Conservation (phyloP, 2,888 invertebrate species). For the Diaperis boleti region DNA sequence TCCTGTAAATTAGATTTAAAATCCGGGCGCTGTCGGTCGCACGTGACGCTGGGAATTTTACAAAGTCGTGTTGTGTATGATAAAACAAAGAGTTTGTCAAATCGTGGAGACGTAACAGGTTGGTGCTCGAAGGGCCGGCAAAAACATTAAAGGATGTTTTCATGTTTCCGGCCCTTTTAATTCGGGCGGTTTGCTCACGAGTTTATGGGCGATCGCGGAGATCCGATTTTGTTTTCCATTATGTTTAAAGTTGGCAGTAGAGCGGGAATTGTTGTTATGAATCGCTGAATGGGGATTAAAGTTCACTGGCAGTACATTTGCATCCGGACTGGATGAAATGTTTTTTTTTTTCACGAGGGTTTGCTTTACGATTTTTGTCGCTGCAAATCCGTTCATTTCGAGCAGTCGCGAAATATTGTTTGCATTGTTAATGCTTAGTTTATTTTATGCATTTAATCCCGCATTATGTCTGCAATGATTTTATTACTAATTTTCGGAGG, state of each 20-base stretch:
- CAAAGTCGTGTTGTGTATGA: constrained; percentile 21
- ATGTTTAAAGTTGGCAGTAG: constrained; percentile 23
- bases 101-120: constrained; percentile 20
- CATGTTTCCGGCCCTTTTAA: not conserved
- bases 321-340: constrained; percentile 17
- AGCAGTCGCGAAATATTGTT: too few relatives aligned
- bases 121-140: constrained; percentile 18
- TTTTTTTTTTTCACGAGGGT: too few relatives aligned
- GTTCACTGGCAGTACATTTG: constrained; percentile 21
- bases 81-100: constrained; percentile 28
- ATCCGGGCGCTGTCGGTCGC: constrained; percentile 7
- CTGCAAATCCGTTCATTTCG: too few relatives aligned
- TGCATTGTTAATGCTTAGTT: too few relatives aligned
- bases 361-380: too few relatives aligned
- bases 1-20: constrained; percentile 9
- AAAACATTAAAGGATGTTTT: constrained; percentile 11
- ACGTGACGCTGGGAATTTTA: constrained; percentile 11
- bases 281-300: constrained; percentile 30
- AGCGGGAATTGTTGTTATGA: constrained; percentile 27
- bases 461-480: too few relatives aligned
- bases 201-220: constrained; percentile 6
- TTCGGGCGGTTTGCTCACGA: not conserved
- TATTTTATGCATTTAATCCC: too few relatives aligned
- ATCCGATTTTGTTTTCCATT: constrained; percentile 26
- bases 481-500: too few relatives aligned